Base-by-base conservation (phyloP, 2,888 invertebrate species). In the Dynastes hyllus region DNA sequence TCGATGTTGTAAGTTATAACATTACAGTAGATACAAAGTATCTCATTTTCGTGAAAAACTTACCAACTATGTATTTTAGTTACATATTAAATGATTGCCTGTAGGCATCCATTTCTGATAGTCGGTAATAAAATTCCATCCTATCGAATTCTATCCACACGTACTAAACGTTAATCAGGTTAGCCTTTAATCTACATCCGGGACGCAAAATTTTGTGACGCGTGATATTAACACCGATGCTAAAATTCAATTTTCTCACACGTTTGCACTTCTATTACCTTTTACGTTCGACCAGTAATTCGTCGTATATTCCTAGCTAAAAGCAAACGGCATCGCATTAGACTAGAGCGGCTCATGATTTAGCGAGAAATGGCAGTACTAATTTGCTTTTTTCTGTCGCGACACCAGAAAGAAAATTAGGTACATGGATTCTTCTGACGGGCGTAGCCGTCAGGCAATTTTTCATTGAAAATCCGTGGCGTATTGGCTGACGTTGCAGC, bases 401-500 rank as follows among this genome's bases (percentile, higher is more conserved):
- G 45, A 45, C 45, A 45, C 45, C 9, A 13, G 32, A 63, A n/a
- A 61, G 27, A 13, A 63, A 63, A 63, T 29, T 13, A 29, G 32
- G 27, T 63, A 63, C 58, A 69, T 29, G 61, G 45, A 75, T 22
- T 45, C 40, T 22, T 61, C 13, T 40, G 45, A 50, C 45, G 61
- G 61, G 29, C 27, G 61, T 27, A 27, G 73, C 45, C 61, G 73
- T 63, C 61, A 75, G 61, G 73, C 73, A 63, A 75, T 75, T 75
- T 75, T 75, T 61, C 73, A 75, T 61, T 40, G 73, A 75, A 22
- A 75, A 75, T 75, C 73, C 61, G 55, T 50, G 73, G 73, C 27
- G 73, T 75, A 75, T 75, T 13, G 58, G 73, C 73, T 75, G 73
- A 75, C 73, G 73, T 65, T 73, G 65, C 78, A 71, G 51, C 83